Conservation (phyloP, 2,113 vertebrate species). For the Myiagra hebetior region DNA sequence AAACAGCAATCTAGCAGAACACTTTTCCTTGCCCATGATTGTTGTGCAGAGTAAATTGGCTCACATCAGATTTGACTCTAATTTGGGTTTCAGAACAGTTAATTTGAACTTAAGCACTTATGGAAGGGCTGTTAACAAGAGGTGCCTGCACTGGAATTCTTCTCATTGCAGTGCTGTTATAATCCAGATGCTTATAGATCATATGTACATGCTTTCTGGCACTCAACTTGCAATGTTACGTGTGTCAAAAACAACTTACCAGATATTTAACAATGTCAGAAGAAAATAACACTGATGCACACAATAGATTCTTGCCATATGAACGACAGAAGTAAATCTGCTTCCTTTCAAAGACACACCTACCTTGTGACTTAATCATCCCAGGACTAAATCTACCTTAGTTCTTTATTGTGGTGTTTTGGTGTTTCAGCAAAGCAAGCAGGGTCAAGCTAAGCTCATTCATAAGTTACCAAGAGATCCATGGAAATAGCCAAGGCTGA, state of each 20-base stretch:
- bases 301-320: neutral
- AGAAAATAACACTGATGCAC: neutral
- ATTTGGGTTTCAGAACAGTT: conserved; percentile 64
- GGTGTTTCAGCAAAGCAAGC: neutral
- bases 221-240: neutral
- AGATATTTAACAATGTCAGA: neutral
- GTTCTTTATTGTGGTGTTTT: neutral
- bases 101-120: conserved; percentile 65
- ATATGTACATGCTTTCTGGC: neutral
- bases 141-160: conserved; percentile 4
- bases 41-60: conserved; percentile 45
- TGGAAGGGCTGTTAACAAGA: conserved; percentile 40
- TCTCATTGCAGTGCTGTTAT: neutral
- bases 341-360: neutral
- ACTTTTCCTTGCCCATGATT: conserved; percentile 41
- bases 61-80: conserved; percentile 64
- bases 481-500: neutral
- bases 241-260: neutral
- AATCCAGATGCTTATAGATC: neutral
- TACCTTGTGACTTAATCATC: neutral
- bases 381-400: neutral
- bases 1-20: conserved; percentile 43
- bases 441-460: conserved; percentile 6
- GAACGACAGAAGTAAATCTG: neutral
- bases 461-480: neutral